Base-by-base conservation (phyloP, 1,140 invertebrate species). In the Venustaconcha ellipsiformis region DNA sequence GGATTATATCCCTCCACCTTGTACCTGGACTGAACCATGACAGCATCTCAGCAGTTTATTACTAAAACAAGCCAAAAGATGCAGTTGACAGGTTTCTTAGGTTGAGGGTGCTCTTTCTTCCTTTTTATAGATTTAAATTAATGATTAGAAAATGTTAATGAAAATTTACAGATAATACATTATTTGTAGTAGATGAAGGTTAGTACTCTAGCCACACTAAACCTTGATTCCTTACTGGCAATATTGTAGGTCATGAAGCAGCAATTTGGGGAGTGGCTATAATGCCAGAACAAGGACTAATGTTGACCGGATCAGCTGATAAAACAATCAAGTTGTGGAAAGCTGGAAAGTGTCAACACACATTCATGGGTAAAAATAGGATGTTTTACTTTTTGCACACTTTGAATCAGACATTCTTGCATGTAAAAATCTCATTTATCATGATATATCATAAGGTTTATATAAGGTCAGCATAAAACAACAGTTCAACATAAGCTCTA, bases 201-300 rank as follows among this genome's bases (percentile, higher is more conserved):
- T 48, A 48, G 4, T 48, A 48, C 37, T 37, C 1, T 37, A 37
- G 1, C 37, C 37, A 37, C 37, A 37, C 6, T 48, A 48, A 48
- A 8, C 37, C 6, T 48, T 48, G 37, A 48, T 48, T 48, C 8
- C 37, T 48, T 48, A 48, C 6, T 48, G 5, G 37, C 26, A 66
- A 66, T 57, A 20, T 78, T 80, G 12, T 70, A 89, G 95, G 95
- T 12, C 97, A 99, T 85, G 91, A 92, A 55, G 87, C 94, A 30
- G 95, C 97, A 37, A 95, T 99, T 17, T 99, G 97, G 97, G 93
- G 94, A 62, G 94, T 95, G 0, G 91, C 94, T 30, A 93, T 92
- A 48, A 83, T 92, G 26, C 87, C 90, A 20, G 88, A 88, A 93
- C 85, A 89, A 30, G 90, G 92, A 3, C 90, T 91, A 58, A 93